Evolutionary conservation across 2,888 invertebrate species (phyloP).

Genomic region (Dasypolia templi): DNA sequence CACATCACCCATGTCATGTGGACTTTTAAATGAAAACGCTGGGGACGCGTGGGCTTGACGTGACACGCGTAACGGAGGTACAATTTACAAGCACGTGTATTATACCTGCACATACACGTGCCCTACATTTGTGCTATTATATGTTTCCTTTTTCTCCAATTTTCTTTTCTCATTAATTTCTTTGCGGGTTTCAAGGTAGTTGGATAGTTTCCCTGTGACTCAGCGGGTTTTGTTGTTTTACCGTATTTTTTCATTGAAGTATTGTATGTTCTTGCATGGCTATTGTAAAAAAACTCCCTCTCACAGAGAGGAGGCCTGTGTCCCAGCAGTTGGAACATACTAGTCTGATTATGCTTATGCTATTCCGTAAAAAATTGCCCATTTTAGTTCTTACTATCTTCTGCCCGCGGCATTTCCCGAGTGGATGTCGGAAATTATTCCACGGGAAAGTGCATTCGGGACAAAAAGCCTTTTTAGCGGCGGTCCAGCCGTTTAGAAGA

Average conservation of each 20-base stretch:
- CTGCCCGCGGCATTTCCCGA: too few relatives aligned
- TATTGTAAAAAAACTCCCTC: not conserved
- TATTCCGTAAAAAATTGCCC: too few relatives aligned
- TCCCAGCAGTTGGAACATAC: too few relatives aligned
- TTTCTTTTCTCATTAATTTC: not conserved
- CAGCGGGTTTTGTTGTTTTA: conserved; percentile 1
- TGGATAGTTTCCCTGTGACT: not conserved
- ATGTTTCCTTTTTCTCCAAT: not conserved
- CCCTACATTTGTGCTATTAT: not conserved
- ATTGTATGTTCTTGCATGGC: too few relatives aligned
- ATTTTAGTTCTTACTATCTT: too few relatives aligned
- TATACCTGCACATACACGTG: not conserved
- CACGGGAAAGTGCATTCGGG: too few relatives aligned
- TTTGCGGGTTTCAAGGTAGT: not conserved
- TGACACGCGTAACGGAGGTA: conserved; percentile 24
- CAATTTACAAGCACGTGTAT: conserved; percentile 9
- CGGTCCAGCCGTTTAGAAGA: too few relatives aligned
- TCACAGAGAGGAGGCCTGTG: too few relatives aligned
- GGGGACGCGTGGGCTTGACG: conserved; percentile 2
- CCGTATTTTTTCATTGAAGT: not conserved
- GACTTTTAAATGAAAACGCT: conserved; percentile 38
- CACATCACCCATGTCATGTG: not conserved
- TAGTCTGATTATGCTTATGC: too few relatives aligned
- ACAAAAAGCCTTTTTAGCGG: too few relatives aligned
- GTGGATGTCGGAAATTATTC: too few relatives aligned